Evolutionary conservation across 2,113 vertebrate genomes (phyloP), one percentile per base, ranked within the genome.

Genomic region (Lampris incognitus): DNA sequence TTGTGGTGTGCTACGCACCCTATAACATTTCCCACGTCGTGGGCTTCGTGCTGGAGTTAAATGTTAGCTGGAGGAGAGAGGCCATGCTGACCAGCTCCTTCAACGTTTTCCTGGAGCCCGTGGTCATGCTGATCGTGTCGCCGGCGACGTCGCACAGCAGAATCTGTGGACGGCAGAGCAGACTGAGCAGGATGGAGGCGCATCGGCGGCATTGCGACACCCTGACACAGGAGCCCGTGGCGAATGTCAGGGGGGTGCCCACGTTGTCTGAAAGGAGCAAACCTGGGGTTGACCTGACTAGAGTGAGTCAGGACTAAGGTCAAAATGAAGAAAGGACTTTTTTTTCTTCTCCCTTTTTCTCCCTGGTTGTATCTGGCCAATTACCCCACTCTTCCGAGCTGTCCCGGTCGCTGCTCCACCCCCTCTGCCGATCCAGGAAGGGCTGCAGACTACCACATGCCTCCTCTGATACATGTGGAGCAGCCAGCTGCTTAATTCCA

Each of bases 1-100:
- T 95, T 4, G 89, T 95, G 63, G 91, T 93, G n/a, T 96, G 95
- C 84, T 95, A 95, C 3, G 90, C 92, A 0, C 95, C 95, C 3
- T 96, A 95, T 88, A 96, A 96, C 37, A 62, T 91, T 44, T 94
- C 95, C 0, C 95, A 95, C 39, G n/a, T 96, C 0, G 92, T 94
- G 1, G 95, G 95, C 0, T 95, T 94, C 3, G 76, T 67, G 13
- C 0, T 41, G 37, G 0, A 56, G 1, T 0, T 41, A 0, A 94
- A 79, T 0, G 78, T 95, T 0, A 0, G 38, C 2, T 96, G 95
- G 95, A 87, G 94, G 55, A 66, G 39, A 0, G 88, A 79, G 24
- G 93, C 94, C 1, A 93, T 95, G 66, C 66, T 95, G 51, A 88
- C 91, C 0, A 94, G 94, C 85, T 86, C 92, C 52, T 94, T 91